Evolutionary conservation across 35 echinoderm and acorn worm genomes (phyloP).

Genomic region (Stichopus chloronotus): DNA sequence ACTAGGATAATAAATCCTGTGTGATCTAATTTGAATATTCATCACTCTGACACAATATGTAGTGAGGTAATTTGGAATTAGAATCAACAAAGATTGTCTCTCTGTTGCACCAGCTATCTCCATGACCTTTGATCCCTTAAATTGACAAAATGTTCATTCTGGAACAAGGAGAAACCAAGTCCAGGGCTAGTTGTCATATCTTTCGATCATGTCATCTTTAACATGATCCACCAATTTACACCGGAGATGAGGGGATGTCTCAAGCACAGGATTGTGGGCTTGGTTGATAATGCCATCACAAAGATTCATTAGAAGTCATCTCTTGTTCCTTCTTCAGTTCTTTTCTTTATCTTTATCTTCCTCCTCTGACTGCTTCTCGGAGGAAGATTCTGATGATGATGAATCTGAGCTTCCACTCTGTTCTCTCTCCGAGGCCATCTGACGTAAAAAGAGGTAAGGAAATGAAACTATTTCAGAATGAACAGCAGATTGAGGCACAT

Average conservation of each 20-base stretch:
- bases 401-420: constrained; percentile 48
- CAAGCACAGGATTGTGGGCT: neutral
- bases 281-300: neutral
- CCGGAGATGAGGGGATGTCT: neutral
- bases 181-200: too few species aligned
- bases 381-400: constrained; percentile 1
- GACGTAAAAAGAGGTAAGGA: neutral
- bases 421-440: constrained; percentile 79
- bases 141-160: too few species aligned
- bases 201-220: too few species aligned
- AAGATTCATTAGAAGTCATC: neutral
- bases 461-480: too few species aligned
- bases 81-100: neutral
- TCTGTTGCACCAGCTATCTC: neutral
- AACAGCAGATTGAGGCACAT: neutral
- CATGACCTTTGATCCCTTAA: neutral
- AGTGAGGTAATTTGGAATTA: too few species aligned
- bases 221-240: neutral
- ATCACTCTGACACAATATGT: too few species aligned
- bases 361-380: neutral
- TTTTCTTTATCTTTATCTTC: constrained; percentile 32
- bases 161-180: too few species aligned
- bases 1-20: too few species aligned
- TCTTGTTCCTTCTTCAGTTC: neutral
- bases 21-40: too few species aligned